Percentiles rank a stretch among this genome's conserved stretches.
Conservation (phyloP, 2,888 invertebrate species). For the Trichogramma evanescens region DNA sequence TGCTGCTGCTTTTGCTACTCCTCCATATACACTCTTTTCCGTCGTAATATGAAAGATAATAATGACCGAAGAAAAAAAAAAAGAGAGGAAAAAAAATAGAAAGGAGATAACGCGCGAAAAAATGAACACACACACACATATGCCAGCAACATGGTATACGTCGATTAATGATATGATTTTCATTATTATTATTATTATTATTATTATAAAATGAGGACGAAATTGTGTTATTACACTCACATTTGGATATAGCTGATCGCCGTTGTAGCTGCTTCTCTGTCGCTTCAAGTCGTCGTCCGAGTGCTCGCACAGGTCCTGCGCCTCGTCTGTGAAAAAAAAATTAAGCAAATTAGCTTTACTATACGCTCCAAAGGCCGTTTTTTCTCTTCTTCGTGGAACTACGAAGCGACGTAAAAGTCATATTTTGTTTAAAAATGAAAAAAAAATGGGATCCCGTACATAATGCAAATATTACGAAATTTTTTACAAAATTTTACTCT, state of each 20-base stretch:
- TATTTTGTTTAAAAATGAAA: too few species aligned
- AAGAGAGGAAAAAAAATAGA: too few species aligned
- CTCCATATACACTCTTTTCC: too few species aligned
- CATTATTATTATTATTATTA: background rate
- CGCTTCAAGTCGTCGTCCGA: constrained; percentile 82
- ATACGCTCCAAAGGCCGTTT: too few species aligned
- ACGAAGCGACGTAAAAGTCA: too few species aligned
- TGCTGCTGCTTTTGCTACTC: too few species aligned
- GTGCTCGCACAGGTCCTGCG: constrained; percentile 80
- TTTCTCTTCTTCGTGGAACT: too few species aligned
- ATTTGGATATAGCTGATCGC: constrained; percentile 83
- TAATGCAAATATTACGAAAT: too few species aligned
- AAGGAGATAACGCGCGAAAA: background rate
- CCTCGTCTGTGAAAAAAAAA: constrained; percentile 62
- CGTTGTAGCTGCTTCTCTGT: constrained; percentile 80
- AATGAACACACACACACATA: background rate
- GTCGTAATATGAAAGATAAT: too few species aligned
- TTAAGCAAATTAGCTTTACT: background rate
- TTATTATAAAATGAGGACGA: background rate
- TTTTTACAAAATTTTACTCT: too few species aligned
- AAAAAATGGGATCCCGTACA: too few species aligned
- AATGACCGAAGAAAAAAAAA: too few species aligned
- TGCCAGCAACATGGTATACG: constrained; percentile 1
- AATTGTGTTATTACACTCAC: constrained; percentile 53
- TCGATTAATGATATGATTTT: background rate